phyloP scores from a whole-genome alignment of 2,888 invertebrate species.

The Hyposoter didymator region DNA sequence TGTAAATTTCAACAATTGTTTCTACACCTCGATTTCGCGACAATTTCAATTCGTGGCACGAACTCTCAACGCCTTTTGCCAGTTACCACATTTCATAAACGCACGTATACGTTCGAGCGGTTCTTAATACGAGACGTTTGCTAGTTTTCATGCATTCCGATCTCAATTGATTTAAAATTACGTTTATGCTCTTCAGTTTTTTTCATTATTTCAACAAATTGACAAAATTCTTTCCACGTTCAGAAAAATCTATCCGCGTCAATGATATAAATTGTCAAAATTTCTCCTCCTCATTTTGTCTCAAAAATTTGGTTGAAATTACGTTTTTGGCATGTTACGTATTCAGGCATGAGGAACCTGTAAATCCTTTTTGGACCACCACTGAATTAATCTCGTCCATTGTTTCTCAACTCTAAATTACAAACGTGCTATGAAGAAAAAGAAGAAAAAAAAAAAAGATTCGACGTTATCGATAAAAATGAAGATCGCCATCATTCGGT shows the following conservation, averaged over 20 bases:
- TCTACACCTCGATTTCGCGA: constrained; percentile 60
- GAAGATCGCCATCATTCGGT: too few relatives aligned
- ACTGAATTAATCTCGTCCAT: background rate
- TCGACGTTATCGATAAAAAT: too few relatives aligned
- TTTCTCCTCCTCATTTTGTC: background rate
- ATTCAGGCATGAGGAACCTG: background rate
- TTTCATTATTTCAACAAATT: background rate
- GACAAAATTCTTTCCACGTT: background rate
- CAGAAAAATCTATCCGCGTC: background rate
- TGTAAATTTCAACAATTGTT: constrained; percentile 71
- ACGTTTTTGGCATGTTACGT: background rate
- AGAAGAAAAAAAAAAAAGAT: too few relatives aligned
- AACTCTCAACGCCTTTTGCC: constrained; percentile 37
- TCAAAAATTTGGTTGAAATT: background rate
- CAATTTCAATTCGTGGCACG: constrained; percentile 62
- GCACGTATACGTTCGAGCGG: constrained; percentile 1
- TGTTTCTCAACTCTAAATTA: background rate
- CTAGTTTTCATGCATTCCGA: background rate
- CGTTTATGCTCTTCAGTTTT: background rate
- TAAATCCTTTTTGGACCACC: background rate
- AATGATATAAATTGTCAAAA: background rate
- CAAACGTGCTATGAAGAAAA: too few relatives aligned
- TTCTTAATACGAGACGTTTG: constrained; percentile 12
- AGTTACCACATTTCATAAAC: constrained; percentile 13
- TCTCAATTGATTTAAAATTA: constrained; percentile 1